Evolutionary conservation across 2,113 vertebrate genomes (phyloP).

Genomic region (Myrmecobius fasciatus): DNA sequence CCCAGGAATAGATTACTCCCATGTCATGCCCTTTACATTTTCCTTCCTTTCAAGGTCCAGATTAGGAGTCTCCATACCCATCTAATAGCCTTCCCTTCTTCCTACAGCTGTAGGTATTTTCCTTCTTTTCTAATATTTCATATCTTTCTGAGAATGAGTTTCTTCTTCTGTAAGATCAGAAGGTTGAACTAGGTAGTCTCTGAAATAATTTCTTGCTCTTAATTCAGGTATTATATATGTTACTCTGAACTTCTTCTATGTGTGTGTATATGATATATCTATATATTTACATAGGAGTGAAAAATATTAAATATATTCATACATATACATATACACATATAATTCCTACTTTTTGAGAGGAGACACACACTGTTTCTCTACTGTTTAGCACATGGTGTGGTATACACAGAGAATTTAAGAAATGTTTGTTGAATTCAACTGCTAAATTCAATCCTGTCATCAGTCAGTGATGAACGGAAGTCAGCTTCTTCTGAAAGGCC

Average conservation of each 20-base stretch:
- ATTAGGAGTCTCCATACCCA: not conserved
- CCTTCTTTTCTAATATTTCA: not conserved
- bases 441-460: not conserved
- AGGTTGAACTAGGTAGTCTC: not conserved
- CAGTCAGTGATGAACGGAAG: constrained; percentile 75
- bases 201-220: not conserved
- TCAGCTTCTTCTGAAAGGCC: constrained; percentile 79
- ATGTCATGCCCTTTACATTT: not conserved
- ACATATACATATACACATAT: not conserved
- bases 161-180: not conserved
- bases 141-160: not conserved
- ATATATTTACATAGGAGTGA: not conserved
- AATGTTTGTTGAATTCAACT: not conserved
- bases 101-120: not conserved
- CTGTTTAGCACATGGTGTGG: not conserved
- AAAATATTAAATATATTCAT: not conserved
- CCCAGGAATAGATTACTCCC: not conserved
- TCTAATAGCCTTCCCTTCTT: not conserved
- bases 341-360: not conserved
- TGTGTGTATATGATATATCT: not conserved
- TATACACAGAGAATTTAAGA: not conserved
- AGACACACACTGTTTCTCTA: not conserved
- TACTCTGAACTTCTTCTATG: not conserved
- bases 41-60: not conserved
- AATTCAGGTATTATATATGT: not conserved